Conservation (phyloP, 92 coral and sea anemone genomes). For the Siderastrea radians region DNA sequence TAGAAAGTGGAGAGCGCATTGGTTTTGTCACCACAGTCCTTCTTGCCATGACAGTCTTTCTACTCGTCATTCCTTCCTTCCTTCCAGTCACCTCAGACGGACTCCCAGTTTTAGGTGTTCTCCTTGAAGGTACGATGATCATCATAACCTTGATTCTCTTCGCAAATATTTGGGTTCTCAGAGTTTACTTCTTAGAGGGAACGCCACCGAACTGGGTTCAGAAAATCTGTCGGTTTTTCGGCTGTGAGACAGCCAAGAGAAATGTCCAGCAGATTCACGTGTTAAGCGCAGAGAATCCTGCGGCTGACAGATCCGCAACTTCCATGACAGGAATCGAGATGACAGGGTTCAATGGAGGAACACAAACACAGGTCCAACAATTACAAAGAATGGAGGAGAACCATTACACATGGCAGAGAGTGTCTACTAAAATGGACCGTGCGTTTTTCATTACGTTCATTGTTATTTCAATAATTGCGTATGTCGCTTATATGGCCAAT, state of each 20-base stretch:
- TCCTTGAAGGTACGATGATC: constrained; percentile 50
- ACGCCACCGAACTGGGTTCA: constrained; percentile 48
- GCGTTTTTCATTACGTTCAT: constrained; percentile 22
- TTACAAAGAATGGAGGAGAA: neutral
- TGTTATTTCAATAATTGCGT: neutral
- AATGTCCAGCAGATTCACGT: neutral
- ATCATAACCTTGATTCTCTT: constrained; percentile 62
- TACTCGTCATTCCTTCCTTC: constrained; percentile 71
- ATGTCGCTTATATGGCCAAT: neutral
- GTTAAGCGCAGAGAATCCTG: neutral
- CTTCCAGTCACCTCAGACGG: constrained; percentile 77
- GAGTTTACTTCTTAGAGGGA: constrained; percentile 67
- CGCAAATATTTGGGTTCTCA: constrained; percentile 66
- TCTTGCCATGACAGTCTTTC: constrained; percentile 87
- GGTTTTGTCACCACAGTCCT: constrained; percentile 89
- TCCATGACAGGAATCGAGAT: constrained; percentile 14
- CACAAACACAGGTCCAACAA: neutral
- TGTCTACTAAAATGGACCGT: constrained; percentile 39
- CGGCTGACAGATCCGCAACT: neutral
- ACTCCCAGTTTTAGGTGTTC: constrained; percentile 71
- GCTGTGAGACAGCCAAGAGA: neutral
- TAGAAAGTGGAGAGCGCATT: constrained; percentile 91
- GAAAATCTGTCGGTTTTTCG: constrained; percentile 4
- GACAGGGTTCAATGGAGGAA: constrained; percentile 10
- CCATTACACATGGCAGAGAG: constrained; percentile 43